Evolutionary conservation across 53 echinoderm and acorn worm species (phyloP).

Genomic region (Stichopus horrens): DNA sequence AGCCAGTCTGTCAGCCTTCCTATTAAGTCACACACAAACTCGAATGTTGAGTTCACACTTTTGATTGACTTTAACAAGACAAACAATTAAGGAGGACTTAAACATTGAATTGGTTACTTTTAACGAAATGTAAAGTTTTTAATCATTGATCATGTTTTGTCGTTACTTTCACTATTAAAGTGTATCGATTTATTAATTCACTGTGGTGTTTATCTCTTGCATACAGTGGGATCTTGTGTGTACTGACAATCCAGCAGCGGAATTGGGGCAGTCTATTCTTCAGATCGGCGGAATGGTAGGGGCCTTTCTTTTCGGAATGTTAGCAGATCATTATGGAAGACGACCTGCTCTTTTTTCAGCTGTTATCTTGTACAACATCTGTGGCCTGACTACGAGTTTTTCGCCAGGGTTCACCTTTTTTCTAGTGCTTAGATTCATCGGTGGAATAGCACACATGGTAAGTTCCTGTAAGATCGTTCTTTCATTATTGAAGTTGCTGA

Average conservation of each 20-base stretch:
- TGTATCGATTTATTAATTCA: too few relatives aligned
- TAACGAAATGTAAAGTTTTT: too few relatives aligned
- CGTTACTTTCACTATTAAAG: too few relatives aligned
- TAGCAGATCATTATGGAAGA: slow-evolving; percentile 79
- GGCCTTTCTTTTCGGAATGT: slow-evolving; percentile 70
- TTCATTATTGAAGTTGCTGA: too few relatives aligned
- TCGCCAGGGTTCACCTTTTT: slow-evolving; percentile 68
- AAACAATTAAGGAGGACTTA: too few relatives aligned
- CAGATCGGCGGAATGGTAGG: slow-evolving; percentile 84
- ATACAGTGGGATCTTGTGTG: background rate
- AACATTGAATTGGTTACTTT: too few relatives aligned
- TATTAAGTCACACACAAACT: too few relatives aligned
- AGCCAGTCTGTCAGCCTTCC: too few relatives aligned
- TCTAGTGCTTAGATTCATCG: slow-evolving; percentile 64
- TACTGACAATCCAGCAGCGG: background rate
- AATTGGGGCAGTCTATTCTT: slow-evolving; percentile 54
- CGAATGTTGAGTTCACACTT: too few relatives aligned
- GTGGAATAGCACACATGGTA: slow-evolving; percentile 66
- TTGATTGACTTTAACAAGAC: too few relatives aligned
- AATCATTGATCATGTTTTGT: too few relatives aligned
- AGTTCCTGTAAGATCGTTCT: background rate
- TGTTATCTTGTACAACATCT: slow-evolving; percentile 50
- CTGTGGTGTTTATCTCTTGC: background rate
- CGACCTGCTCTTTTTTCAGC: slow-evolving; percentile 65
- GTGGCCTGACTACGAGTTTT: slow-evolving; percentile 66